These are phyloP conservation scores for Crocuta crocuta DNA, from an alignment of 2,113 vertebrate genomes.

Conservation along the genomic window DNA sequence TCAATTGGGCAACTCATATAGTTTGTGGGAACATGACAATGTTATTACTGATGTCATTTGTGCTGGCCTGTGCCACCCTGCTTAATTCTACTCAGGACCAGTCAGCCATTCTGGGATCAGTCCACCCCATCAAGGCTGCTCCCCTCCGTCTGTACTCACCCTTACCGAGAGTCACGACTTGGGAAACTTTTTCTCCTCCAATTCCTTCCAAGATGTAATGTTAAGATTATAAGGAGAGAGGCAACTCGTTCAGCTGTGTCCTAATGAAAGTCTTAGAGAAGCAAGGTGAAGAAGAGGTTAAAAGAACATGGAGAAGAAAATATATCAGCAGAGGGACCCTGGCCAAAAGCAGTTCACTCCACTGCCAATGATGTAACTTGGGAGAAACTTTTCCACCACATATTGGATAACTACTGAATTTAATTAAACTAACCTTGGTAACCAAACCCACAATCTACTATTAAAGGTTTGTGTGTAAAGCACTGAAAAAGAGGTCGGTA, in stretches of 20 bases:
- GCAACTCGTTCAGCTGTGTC: not conserved
- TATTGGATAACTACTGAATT: conserved; percentile 30
- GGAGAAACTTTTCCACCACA: not conserved
- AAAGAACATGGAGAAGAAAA: not conserved
- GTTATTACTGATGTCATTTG: not conserved
- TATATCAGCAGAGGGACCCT: not conserved
- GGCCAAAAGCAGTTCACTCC: not conserved
- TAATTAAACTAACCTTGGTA: conserved; percentile 41
- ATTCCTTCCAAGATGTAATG: not conserved
- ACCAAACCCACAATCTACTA: not conserved
- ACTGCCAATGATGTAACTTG: not conserved
- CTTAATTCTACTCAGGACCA: not conserved
- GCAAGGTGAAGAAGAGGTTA: not conserved
- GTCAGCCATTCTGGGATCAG: not conserved
- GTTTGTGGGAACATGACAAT: not conserved
- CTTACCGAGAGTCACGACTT: not conserved
- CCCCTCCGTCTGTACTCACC: not conserved
- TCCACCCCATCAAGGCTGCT: not conserved
- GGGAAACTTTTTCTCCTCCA: not conserved
- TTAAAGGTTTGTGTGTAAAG: conserved; percentile 3
- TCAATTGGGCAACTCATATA: not conserved
- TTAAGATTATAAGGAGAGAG: not conserved
- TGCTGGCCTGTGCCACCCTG: not conserved
- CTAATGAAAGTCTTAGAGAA: not conserved
- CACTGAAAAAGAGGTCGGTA: not conserved